These are phyloP conservation scores for Penaeus chinensis DNA, from an alignment of 1,140 invertebrate genomes.

Conservation along the genomic window DNA sequence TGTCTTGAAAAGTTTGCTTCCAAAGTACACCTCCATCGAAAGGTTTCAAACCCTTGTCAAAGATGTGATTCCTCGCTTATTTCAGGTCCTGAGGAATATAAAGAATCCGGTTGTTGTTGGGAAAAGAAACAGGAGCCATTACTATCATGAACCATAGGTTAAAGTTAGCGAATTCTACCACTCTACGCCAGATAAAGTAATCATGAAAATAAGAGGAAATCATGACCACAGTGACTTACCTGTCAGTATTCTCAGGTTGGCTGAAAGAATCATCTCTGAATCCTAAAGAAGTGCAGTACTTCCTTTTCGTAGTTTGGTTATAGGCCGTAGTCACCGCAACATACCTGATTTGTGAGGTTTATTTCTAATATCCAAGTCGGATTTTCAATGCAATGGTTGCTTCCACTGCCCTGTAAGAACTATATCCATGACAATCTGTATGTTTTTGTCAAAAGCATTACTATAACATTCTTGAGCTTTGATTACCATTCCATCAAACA, in stretches of 20 bases:
- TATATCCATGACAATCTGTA: neutral
- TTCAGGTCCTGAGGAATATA: conserved; percentile 5
- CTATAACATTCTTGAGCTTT: conserved; percentile 15
- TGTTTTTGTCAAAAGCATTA: neutral
- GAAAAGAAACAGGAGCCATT: neutral
- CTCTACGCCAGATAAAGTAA: neutral
- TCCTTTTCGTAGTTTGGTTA: neutral
- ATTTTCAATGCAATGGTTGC: conserved; percentile 11
- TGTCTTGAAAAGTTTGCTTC: conserved; percentile 18
- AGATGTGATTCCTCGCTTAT: conserved; percentile 23
- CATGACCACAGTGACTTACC: neutral
- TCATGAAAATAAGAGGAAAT: neutral
- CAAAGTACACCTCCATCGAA: neutral
- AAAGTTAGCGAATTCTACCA: neutral
- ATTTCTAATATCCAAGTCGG: neutral
- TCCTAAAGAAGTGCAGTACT: neutral
- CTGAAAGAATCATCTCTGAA: neutral
- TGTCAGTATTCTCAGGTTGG: neutral
- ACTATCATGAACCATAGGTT: neutral
- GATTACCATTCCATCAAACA: conserved; percentile 8
- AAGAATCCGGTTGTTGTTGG: conserved; percentile 16
- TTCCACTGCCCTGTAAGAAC: neutral
- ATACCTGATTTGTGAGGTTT: neutral
- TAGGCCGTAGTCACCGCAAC: neutral
- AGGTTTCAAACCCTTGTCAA: conserved; percentile 7